Evolutionary conservation across 2,888 invertebrate genomes (phyloP).

Genomic region (Yponomeuta malinellus): DNA sequence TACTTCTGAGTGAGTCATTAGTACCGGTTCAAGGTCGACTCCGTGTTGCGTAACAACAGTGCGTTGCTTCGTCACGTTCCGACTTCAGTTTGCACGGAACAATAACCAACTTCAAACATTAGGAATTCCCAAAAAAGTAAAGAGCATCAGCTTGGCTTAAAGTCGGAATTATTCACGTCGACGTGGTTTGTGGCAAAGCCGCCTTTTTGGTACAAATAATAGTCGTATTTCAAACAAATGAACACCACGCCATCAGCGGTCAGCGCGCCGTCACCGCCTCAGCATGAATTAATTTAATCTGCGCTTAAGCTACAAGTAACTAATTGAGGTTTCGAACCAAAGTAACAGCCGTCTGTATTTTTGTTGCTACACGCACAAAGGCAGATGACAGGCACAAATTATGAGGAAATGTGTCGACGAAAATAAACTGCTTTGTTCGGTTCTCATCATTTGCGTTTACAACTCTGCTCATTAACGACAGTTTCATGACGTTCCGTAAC

Average conservation of each 20-base stretch:
- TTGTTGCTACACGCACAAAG: no score
- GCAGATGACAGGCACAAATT: no score
- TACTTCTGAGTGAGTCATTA: not conserved
- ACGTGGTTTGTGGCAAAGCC: not conserved
- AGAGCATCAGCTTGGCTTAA: not conserved
- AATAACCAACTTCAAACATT: not conserved
- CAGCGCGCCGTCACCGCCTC: not conserved
- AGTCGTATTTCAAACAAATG: not conserved
- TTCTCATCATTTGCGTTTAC: no score
- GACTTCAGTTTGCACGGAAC: not conserved
- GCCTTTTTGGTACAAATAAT: not conserved
- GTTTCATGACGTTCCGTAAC: no score
- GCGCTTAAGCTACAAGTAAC: no score
- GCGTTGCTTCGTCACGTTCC: not conserved
- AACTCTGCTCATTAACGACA: no score
- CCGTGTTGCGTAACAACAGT: not conserved
- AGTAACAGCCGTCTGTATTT: no score
- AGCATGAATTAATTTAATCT: no score
- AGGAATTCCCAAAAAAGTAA: not conserved
- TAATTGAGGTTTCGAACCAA: no score
- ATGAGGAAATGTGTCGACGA: no score
- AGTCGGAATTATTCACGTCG: not conserved
- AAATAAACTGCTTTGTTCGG: no score
- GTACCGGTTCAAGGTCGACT: not conserved
- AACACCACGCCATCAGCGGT: not conserved